phyloP scores from a whole-genome alignment of 1,140 invertebrate genomes.

The Zaprionus vittiger region DNA sequence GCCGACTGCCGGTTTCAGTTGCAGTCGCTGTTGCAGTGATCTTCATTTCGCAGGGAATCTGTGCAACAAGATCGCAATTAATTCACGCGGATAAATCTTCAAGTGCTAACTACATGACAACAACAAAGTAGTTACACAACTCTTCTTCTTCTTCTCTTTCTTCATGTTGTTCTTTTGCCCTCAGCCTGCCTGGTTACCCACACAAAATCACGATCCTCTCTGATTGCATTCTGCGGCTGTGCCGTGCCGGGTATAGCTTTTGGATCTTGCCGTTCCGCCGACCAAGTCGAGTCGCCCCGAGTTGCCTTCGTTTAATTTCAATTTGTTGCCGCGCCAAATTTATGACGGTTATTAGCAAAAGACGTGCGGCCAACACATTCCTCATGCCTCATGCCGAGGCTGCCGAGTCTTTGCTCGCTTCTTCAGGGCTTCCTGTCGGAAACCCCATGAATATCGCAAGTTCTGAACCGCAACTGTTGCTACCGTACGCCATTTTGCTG shows the following conservation, averaged over 20 bases:
- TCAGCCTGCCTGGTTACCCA: conserved; percentile 37
- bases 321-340: conserved; percentile 83
- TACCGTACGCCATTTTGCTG: conserved; percentile 76
- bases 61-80: conserved; percentile 84
- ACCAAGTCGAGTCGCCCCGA: conserved; percentile 36
- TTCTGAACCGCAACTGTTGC: conserved; percentile 38
- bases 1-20: neutral
- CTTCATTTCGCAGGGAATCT: conserved; percentile 56
- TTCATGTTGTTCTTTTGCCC: conserved; percentile 34
- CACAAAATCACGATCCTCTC: conserved; percentile 58
- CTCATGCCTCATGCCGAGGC: conserved; percentile 52
- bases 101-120: conserved; percentile 85
- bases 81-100: conserved; percentile 84
- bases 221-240: conserved; percentile 79
- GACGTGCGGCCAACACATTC: conserved; percentile 81
- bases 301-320: conserved; percentile 82
- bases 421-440: conserved; percentile 58
- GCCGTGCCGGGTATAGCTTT: conserved; percentile 11
- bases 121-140: conserved; percentile 82
- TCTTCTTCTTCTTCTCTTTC: conserved; percentile 24
- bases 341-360: conserved; percentile 84
- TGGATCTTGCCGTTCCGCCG: conserved; percentile 21
- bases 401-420: conserved; percentile 6
- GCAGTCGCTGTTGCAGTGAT: conserved; percentile 11
- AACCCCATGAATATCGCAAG: conserved; percentile 32